Base-by-base conservation (phyloP, 2,797 vertebrate species). In the Ctenopoma kingsleyae region DNA sequence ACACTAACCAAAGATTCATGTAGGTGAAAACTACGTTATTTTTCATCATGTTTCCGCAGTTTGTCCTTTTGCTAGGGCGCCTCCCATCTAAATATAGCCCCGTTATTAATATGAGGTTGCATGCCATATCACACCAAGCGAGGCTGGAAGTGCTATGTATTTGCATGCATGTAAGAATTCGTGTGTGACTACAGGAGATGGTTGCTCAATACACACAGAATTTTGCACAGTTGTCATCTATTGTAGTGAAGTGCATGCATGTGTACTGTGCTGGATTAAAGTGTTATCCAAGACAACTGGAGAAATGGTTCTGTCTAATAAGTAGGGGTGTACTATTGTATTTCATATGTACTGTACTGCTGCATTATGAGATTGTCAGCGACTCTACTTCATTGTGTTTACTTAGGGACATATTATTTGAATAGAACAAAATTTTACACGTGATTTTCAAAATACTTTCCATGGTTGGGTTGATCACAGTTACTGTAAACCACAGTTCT, bases 341-440 rank as follows among this genome's bases (percentile, higher is more conserved):
- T 30, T 50, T 0, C 13, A 17, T 51, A 17, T 48, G 11, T 35
- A 20, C 5, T 48, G 11, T 35, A 20, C 5, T 17, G 9, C 30
- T 44, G 17, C 17, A 41, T 36, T 16, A 8, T 19, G 43, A 3
- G 5, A 1, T 15, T 43, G 41, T 8, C 43, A 19, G 7, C 10
- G 8, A n/a, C 6, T 56, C 6, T 16, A 25, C 3, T 54, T 6
- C 10, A 46, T 4, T 52, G 5, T 35, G 6, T 40, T 46, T 41
- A 20, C 19, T 43, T 4, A 3, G 13, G 30, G 55, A 49, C n/a
- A 51, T 52, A 73, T 77, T 36, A 20, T 68, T 27, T 49, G 27
- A 67, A 56, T 22, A 27, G 3, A 65, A 71, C 69, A 50, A 43
- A 78, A 76, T 71, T 43, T 19, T 71, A 30, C 75, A 60, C 17